These are phyloP conservation scores for Limnephilus auricula DNA, from an alignment of 2,888 invertebrate species.

Conservation along the genomic window DNA sequence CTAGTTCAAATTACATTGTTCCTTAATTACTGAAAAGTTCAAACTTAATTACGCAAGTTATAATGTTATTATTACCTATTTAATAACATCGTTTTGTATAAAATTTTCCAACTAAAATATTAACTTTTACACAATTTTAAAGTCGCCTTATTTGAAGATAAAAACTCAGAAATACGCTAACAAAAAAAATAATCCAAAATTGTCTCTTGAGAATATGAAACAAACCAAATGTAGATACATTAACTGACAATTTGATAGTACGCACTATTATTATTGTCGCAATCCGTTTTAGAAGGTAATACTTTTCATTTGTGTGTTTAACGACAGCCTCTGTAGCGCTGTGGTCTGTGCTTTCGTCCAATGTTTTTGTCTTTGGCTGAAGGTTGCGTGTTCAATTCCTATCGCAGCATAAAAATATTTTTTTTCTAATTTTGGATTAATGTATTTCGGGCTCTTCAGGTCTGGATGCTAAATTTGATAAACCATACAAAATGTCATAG, in stretches of 20 bases:
- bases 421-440: neutral
- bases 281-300: neutral
- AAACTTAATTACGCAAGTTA: neutral
- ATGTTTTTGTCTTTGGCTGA: no score
- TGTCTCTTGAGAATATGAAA: neutral
- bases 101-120: neutral
- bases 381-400: neutral
- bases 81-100: neutral
- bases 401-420: no score
- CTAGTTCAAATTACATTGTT: neutral
- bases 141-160: neutral
- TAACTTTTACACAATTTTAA: neutral
- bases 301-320: neutral
- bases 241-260: no score
- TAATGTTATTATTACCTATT: neutral
- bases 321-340: neutral
- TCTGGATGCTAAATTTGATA: neutral
- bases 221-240: neutral
- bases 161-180: neutral
- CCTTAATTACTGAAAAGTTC: neutral
- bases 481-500: neutral
- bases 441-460: neutral
- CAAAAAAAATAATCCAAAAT: neutral
- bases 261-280: no score
- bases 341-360: neutral